phyloP scores from a whole-genome alignment of 2,113 vertebrate genomes.

The Eolophus roseicapilla region DNA sequence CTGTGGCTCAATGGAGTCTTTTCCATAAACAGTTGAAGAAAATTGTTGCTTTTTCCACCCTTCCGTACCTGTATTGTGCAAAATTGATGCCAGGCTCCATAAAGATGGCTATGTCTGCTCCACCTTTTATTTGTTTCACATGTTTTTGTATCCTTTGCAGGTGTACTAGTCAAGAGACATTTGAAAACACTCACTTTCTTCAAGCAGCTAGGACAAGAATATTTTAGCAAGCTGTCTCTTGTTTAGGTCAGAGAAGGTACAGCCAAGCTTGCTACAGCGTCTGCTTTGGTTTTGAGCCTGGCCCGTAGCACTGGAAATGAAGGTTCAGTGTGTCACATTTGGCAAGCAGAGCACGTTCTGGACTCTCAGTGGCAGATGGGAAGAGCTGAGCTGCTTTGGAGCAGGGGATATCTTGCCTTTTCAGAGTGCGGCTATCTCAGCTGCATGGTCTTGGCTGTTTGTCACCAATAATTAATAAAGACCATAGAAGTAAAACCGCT shows the following conservation, averaged over 20 bases:
- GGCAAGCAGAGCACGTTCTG: neutral
- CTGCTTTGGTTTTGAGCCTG: neutral
- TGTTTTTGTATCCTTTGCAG: neutral
- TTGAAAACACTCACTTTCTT: neutral
- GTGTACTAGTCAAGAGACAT: neutral
- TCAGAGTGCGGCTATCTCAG: neutral
- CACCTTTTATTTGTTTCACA: accelerated
- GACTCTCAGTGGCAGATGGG: neutral
- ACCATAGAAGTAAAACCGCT: neutral
- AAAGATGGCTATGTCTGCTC: neutral
- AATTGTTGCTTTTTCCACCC: neutral
- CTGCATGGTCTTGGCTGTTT: neutral
- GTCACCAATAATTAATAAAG: neutral
- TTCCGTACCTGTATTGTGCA: neutral
- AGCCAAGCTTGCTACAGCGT: neutral
- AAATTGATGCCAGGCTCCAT: neutral
- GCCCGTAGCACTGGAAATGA: neutral
- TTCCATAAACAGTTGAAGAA: neutral
- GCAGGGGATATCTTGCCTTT: neutral
- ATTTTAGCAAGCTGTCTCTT: neutral
- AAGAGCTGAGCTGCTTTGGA: neutral
- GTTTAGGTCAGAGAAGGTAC: neutral
- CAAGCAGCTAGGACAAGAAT: neutral
- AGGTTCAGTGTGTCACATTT: neutral
- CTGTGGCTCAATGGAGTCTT: neutral